Evolutionary conservation across 2,888 invertebrate species (phyloP).

Genomic region (Tachina grossa): DNA sequence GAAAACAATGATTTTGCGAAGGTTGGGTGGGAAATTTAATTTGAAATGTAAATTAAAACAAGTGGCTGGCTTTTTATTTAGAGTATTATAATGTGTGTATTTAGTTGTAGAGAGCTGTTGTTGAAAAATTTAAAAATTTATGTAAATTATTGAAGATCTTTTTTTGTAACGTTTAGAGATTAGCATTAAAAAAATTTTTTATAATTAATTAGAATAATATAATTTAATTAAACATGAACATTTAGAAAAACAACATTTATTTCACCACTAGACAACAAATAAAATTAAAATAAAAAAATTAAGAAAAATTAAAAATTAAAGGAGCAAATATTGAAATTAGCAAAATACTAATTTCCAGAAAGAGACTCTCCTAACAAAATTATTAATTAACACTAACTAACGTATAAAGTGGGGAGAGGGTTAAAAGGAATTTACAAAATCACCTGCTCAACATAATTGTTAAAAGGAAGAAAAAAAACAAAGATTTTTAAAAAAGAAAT

Average conservation of each 20-base stretch:
- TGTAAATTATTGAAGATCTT: conserved; percentile 31
- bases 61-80: conserved; percentile 1
- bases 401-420: background rate
- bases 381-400: conserved; percentile 7
- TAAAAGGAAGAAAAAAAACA: background rate
- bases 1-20: conserved; percentile 19
- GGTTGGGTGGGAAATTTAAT: conserved; percentile 24
- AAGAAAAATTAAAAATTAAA: conserved; percentile 26
- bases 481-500: background rate
- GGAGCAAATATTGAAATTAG: conserved; percentile 41
- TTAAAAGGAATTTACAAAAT: conserved; percentile 7
- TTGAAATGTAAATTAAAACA: conserved; percentile 17
- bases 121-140: conserved; percentile 18
- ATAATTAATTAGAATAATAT: conserved; percentile 6
- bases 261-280: conserved; percentile 57
- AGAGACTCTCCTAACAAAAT: conserved; percentile 5
- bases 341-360: conserved; percentile 24
- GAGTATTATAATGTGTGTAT: conserved; percentile 40
- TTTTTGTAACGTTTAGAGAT: conserved; percentile 28
- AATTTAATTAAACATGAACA: conserved; percentile 49
- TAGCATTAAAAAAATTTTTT: background rate
- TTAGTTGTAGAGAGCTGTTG: conserved; percentile 33
- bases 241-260: conserved; percentile 63
- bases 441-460: conserved; percentile 26
- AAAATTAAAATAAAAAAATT: conserved; percentile 33